Evolutionary conservation across 2,888 invertebrate species (phyloP).

Genomic region (Leucoma salicis): DNA sequence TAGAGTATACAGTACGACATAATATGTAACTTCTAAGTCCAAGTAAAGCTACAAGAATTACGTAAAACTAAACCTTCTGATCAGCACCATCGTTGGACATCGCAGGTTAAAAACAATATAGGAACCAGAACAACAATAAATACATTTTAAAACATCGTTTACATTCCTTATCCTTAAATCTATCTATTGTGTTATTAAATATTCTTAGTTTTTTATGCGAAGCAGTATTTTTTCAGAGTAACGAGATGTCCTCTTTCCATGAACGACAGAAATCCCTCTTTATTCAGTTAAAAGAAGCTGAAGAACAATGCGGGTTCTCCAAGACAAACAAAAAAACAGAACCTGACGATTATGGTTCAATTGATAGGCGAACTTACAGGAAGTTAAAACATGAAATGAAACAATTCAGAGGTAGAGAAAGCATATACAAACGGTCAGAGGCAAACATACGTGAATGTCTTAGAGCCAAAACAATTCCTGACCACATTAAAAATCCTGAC

Average conservation of each 20-base stretch:
- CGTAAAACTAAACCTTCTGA: too few species aligned
- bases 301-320: constrained; percentile 75
- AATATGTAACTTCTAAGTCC: too few species aligned
- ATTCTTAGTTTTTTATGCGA: too few species aligned
- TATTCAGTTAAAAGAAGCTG: constrained; percentile 85
- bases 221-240: constrained; percentile 14
- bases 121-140: too few species aligned
- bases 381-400: constrained; percentile 79
- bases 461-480: constrained; percentile 63
- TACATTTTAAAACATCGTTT: too few species aligned
- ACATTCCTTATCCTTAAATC: too few species aligned
- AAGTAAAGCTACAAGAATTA: too few species aligned
- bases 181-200: too few species aligned
- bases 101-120: too few species aligned
- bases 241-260: constrained; percentile 70
- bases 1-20: too few species aligned
- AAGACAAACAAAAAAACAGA: constrained; percentile 55
- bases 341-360: constrained; percentile 53
- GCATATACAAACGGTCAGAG: constrained; percentile 90
- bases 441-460: constrained; percentile 83
- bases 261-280: constrained; percentile 87
- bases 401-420: constrained; percentile 86
- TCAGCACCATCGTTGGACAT: too few species aligned
- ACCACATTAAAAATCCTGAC: constrained; percentile 87
- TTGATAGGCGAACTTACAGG: constrained; percentile 58